phyloP scores from a whole-genome alignment of 2,888 invertebrate species.

The Brachypalpus laphriformis region DNA sequence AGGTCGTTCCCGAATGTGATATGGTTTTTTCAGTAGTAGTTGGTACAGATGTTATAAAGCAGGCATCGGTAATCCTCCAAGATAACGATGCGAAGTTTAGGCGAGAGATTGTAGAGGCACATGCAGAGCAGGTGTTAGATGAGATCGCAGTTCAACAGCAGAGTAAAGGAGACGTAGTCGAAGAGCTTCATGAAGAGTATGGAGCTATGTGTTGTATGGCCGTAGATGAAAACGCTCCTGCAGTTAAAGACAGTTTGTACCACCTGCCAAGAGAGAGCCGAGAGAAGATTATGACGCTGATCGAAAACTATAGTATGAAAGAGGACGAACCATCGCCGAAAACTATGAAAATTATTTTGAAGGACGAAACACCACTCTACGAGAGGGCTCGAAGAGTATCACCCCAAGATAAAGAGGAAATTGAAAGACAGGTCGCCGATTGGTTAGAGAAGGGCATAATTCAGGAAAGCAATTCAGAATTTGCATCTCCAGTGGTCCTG shows the following conservation, averaged over 20 bases:
- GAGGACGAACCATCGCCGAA: not conserved
- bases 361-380: constrained; percentile 29
- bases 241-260: not conserved
- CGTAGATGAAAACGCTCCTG: not conserved
- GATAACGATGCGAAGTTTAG: not conserved
- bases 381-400: constrained; percentile 17
- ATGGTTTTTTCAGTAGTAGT: not conserved
- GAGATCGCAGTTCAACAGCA: not conserved
- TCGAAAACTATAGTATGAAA: constrained; percentile 4
- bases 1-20: too few relatives aligned
- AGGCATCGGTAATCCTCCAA: not conserved
- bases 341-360: constrained; percentile 40
- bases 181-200: constrained; percentile 15
- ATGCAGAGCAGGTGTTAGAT: not conserved
- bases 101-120: not conserved
- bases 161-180: not conserved
- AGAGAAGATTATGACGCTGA: not conserved
- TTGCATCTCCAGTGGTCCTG: not conserved
- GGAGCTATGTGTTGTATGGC: constrained; percentile 6
- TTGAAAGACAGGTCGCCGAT: constrained; percentile 16
- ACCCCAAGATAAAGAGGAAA: constrained; percentile 3
- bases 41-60: not conserved
- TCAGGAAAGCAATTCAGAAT: not conserved
- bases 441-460: constrained; percentile 15
- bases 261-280: not conserved